These are phyloP conservation scores for Orchestia grillus DNA, from an alignment of 1,140 invertebrate genomes.

Conservation along the genomic window DNA sequence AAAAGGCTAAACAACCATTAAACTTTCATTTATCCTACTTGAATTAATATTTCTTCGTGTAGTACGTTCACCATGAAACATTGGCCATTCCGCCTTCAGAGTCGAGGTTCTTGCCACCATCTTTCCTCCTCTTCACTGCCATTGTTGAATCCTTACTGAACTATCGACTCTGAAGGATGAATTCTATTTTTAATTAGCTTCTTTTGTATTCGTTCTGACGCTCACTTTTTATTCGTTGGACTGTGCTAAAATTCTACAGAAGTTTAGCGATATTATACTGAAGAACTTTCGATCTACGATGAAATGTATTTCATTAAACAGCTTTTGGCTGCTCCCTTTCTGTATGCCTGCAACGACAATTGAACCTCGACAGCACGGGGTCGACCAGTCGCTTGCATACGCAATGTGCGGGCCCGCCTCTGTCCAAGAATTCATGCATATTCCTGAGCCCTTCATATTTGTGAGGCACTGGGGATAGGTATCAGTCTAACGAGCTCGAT, in stretches of 20 bases:
- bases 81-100: too few relatives aligned
- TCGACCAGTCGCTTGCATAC: neutral
- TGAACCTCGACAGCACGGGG: neutral
- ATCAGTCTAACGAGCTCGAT: slow-evolving; percentile 22
- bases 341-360: neutral
- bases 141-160: neutral
- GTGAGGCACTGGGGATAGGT: neutral
- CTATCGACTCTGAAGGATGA: neutral
- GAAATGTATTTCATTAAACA: neutral
- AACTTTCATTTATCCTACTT: neutral
- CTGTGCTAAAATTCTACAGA: neutral
- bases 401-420: neutral
- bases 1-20: neutral
- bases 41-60: neutral
- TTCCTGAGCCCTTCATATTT: neutral
- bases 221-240: neutral
- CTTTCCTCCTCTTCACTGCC: neutral
- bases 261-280: neutral
- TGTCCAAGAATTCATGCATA: neutral
- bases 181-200: neutral
- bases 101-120: too few relatives aligned
- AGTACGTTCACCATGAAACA: neutral
- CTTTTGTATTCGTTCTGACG: too few relatives aligned
- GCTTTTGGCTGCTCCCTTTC: neutral
- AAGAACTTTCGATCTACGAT: neutral